phyloP scores from a whole-genome alignment of 2,797 vertebrate species.

The Enteromius thamalakanensis region DNA sequence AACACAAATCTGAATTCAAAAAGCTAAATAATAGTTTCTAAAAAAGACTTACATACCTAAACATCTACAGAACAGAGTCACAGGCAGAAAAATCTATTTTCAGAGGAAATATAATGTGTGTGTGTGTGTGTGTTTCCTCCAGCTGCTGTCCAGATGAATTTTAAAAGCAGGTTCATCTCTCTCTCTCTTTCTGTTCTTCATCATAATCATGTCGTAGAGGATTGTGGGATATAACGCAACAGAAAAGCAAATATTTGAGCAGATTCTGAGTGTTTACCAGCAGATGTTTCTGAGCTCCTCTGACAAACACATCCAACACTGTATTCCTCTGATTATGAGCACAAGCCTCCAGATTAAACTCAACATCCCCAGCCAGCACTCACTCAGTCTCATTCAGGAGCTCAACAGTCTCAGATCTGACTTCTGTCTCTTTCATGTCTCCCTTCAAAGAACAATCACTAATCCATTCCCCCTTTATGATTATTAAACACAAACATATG shows the following conservation, averaged over 20 bases:
- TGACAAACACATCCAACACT: neutral
- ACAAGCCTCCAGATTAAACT: conserved; percentile 5
- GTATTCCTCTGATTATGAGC: neutral
- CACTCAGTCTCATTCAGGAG: neutral
- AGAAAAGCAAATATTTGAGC: conserved; percentile 16
- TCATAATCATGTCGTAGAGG: neutral
- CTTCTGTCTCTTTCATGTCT: neutral
- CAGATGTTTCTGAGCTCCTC: conserved; percentile 7
- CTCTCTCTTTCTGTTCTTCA: conserved; percentile 11
- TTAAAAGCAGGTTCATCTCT: conserved; percentile 9
- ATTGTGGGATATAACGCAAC: neutral
- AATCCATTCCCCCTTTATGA: neutral
- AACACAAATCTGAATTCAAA: neutral
- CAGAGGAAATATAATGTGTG: neutral
- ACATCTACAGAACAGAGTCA: neutral
- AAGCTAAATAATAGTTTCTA: neutral
- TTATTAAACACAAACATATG: conserved; percentile 20
- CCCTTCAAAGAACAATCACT: conserved; percentile 6
- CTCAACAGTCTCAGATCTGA: neutral
- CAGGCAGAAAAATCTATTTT: neutral
- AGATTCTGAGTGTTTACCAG: conserved; percentile 1
- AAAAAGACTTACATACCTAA: no score
- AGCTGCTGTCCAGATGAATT: conserved; percentile 30
- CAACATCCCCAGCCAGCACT: neutral
- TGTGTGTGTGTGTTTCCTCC: neutral